Percentiles rank a stretch among this genome's conserved stretches.
Evolutionary conservation across 2,888 invertebrate species (phyloP).

Genomic region (Lasioglossum marginatum): DNA sequence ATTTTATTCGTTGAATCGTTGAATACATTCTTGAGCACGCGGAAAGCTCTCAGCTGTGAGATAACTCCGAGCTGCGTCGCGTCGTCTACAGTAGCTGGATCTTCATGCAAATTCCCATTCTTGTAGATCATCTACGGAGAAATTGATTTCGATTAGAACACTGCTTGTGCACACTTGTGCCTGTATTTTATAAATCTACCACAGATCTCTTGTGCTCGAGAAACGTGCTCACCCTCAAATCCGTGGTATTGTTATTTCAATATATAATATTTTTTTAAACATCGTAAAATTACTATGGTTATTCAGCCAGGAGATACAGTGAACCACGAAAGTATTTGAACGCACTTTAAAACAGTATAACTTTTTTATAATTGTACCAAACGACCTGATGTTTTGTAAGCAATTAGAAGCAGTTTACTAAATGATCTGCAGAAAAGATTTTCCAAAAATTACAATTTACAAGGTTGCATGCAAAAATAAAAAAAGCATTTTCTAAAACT

Average conservation of each 20-base stretch:
- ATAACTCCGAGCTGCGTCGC: background rate
- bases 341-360: too few species aligned
- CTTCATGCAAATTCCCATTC: background rate
- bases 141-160: background rate
- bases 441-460: too few species aligned
- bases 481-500: too few species aligned
- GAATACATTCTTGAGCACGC: constrained; percentile 10
- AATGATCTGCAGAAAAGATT: too few species aligned
- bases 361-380: too few species aligned
- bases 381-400: too few species aligned
- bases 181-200: background rate
- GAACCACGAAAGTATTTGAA: too few species aligned
- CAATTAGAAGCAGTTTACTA: too few species aligned
- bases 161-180: background rate
- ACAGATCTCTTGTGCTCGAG: background rate
- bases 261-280: too few species aligned
- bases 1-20: background rate
- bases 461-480: too few species aligned
- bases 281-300: too few species aligned
- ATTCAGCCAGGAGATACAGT: too few species aligned
- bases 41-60: background rate
- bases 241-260: background rate
- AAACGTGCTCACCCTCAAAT: background rate
- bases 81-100: background rate
- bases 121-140: background rate